Percentiles rank a stretch among this genome's conserved stretches.
phyloP scores from a whole-genome alignment of 35 echinoderm and acorn worm species.

The Nesometra sesokonis region DNA sequence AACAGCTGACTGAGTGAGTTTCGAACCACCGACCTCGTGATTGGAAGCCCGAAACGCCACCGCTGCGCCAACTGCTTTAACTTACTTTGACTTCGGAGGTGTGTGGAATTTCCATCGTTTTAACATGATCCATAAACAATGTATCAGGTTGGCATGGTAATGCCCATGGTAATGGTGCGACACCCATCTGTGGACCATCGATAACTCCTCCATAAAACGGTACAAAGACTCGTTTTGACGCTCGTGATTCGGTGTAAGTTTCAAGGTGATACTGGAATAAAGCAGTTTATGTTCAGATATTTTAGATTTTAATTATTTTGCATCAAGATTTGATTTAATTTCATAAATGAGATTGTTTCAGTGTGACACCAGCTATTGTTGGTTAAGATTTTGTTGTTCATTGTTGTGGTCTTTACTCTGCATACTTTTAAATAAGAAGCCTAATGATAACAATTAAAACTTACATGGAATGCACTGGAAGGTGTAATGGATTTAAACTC shows the following conservation, averaged over 20 bases:
- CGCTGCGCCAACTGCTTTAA: no score
- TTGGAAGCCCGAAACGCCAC: no score
- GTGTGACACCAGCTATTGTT: no score
- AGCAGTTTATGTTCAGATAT: background rate
- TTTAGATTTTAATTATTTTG: no score
- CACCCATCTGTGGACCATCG: slow-evolving; percentile 46
- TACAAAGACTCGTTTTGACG: slow-evolving; percentile 20
- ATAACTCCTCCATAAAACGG: slow-evolving; percentile 44
- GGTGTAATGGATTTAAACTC: slow-evolving; percentile 34
- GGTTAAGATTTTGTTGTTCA: no score
- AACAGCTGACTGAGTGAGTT: no score
- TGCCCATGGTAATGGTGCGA: slow-evolving; percentile 35
- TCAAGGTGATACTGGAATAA: slow-evolving; percentile 57
- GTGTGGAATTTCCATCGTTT: slow-evolving; percentile 50
- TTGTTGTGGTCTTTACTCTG: no score
- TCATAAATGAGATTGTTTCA: no score
- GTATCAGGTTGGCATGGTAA: slow-evolving; percentile 18
- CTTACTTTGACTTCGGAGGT: slow-evolving; percentile 45
- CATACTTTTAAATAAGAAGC: background rate
- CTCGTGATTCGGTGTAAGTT: slow-evolving; percentile 48
- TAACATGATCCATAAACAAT: slow-evolving; percentile 32
- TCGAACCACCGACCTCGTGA: no score
- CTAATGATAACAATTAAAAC: background rate
- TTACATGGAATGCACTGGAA: slow-evolving; percentile 52
- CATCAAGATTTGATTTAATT: no score